Base-by-base conservation (phyloP, 2,888 invertebrate genomes). In the Dendrolimus houi region DNA sequence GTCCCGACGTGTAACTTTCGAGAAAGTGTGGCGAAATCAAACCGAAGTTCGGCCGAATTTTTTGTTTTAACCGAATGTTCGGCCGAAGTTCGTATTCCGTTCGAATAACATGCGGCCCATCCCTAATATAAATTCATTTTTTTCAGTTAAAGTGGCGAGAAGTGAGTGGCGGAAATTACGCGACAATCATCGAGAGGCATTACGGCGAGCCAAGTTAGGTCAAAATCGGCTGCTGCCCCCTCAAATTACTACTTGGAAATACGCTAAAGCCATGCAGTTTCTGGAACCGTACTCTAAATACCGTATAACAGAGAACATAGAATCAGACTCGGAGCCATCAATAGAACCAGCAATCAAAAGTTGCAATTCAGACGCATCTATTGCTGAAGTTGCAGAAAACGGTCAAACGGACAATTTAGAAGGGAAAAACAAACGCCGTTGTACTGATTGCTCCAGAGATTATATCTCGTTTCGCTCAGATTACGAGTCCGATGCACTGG, bases 241-340 rank as follows among this genome's bases (percentile, higher is more conserved):
- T 40, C 87, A 87, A 65, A 83, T 89, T 41, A 89, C 88, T 1
- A 89, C 87, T 9, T 89, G 88, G 88, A 89, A 89, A 62, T 89
- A 88, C 59, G 88, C 87, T 10, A 89, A 87, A 65, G 80, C 79
- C 0, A 88, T 89, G 88, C 87, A 88, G 64, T 89, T 88, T 60
- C 72, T 89, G 0, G 88, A 89, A 59, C 88, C 88, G 0, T 84
- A 86, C 59, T 88, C 88, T 87, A 88, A 88, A 61, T 87, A 89
- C 63, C 77, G 88, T 17, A 86, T 88, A 52, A 87, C 88, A 41
- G 88, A 88, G 63, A 80, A 85, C 58, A 87, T 87, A 58, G 87
- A 88, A 62, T 78, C 83, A 69, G 85, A 87, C 8, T 74, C 77
- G 1, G 47, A 47, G 47, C 67, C 74, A 2, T 58, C 62, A 2